phyloP scores from a whole-genome alignment of 1,140 invertebrate genomes.

The Aethina tumida region DNA sequence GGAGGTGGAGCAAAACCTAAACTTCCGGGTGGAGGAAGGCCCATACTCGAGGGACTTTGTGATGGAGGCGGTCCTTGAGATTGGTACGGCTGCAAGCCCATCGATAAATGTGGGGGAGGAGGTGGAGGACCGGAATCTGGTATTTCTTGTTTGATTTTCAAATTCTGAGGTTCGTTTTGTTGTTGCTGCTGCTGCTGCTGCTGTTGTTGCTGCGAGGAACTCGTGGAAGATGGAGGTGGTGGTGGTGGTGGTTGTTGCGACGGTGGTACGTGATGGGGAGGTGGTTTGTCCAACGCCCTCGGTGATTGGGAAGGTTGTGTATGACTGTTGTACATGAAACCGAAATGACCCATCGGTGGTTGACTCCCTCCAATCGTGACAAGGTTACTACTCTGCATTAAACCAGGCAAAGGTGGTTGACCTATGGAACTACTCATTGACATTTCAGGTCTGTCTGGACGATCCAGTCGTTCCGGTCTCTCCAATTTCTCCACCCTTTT shows the following conservation, averaged over 20 bases:
- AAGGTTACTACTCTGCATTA: conserved; percentile 44
- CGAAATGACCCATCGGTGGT: conserved; percentile 37
- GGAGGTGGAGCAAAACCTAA: conserved; percentile 18
- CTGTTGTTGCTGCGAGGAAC: conserved; percentile 1
- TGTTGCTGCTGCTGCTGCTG: conserved; percentile 43
- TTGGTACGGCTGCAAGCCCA: not conserved
- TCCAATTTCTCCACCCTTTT: conserved; percentile 34
- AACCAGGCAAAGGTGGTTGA: conserved; percentile 41
- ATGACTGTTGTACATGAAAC: conserved; percentile 39
- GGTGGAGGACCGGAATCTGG: conserved; percentile 32
- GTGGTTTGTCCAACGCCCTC: conserved; percentile 18
- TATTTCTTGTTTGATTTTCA: conserved; percentile 71
- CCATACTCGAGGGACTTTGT: conserved; percentile 11
- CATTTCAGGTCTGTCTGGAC: conserved; percentile 33
- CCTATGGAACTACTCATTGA: conserved; percentile 37
- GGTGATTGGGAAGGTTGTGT: conserved; percentile 23
- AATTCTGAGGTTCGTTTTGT: conserved; percentile 58
- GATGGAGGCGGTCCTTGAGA: conserved; percentile 11
- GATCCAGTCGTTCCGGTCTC: conserved; percentile 37
- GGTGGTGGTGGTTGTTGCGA: not conserved
- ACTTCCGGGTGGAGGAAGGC: conserved; percentile 10
- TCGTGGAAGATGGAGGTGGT: conserved; percentile 1
- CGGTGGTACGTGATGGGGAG: conserved; percentile 3
- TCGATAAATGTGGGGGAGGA: conserved; percentile 7
- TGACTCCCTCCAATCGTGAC: conserved; percentile 44